Evolutionary conservation across 2,797 vertebrate genomes (phyloP).

Genomic region (Tragopan temminckii): DNA sequence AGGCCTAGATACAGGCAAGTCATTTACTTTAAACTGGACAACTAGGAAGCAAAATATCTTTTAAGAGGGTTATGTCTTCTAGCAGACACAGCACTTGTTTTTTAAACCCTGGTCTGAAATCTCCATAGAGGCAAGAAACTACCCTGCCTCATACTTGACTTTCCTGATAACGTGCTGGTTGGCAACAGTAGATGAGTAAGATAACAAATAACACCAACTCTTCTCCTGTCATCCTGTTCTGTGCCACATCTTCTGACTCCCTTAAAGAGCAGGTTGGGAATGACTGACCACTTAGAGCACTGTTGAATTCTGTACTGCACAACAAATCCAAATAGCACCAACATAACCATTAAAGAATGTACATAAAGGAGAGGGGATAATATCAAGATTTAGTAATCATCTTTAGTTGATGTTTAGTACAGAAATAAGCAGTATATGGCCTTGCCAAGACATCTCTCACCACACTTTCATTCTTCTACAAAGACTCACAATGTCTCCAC

Average conservation of each 20-base stretch:
- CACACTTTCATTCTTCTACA: neutral
- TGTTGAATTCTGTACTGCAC: neutral
- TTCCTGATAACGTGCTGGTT: fast-evolving
- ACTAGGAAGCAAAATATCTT: neutral
- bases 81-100: neutral
- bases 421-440: neutral
- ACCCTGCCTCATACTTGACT: neutral
- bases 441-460: neutral
- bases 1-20: neutral
- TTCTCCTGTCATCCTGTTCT: neutral
- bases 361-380: neutral
- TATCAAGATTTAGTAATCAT: neutral
- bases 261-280: neutral
- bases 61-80: neutral
- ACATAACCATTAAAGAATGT: neutral
- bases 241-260: neutral
- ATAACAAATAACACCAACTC: neutral
- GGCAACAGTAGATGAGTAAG: neutral
- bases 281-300: neutral
- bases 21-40: neutral
- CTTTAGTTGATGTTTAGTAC: neutral
- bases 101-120: neutral
- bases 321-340: neutral
- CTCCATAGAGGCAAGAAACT: neutral
- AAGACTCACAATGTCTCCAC: neutral